Conservation (phyloP, 2,888 invertebrate species). For the Nudaria mundana region DNA sequence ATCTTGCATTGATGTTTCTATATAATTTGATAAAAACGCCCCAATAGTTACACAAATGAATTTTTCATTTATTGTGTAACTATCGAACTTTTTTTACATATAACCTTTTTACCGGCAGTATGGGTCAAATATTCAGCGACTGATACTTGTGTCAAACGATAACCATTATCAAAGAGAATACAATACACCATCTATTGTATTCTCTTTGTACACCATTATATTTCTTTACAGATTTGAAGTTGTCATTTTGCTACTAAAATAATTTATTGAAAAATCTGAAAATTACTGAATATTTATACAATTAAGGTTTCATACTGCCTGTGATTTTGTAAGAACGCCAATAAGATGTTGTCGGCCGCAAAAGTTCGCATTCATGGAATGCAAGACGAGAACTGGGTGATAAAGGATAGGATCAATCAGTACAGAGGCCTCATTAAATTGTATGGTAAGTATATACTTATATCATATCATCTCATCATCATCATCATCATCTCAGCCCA, state of each 20-base stretch:
- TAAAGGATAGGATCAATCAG: conserved; percentile 84
- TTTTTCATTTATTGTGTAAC: too few species aligned
- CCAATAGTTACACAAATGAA: too few species aligned
- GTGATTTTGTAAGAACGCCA: neutral
- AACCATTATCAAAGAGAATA: too few species aligned
- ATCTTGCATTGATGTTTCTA: too few species aligned
- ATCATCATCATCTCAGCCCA: too few species aligned
- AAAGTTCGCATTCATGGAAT: conserved; percentile 83
- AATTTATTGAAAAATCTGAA: conserved; percentile 2
- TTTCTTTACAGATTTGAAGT: conserved; percentile 1
- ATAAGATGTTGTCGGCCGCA: conserved; percentile 77
- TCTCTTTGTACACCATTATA: neutral
- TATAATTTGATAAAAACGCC: too few species aligned
- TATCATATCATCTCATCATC: neutral
- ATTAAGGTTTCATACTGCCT: neutral
- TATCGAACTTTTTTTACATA: too few species aligned
- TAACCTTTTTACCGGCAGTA: too few species aligned
- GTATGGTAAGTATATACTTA: conserved; percentile 81
- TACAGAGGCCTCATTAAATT: conserved; percentile 84
- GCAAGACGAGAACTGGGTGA: conserved; percentile 84
- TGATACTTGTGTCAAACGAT: too few species aligned
- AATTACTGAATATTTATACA: neutral
- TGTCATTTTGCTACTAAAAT: conserved; percentile 1
- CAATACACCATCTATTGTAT: neutral
- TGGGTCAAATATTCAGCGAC: too few species aligned